Conservation (phyloP, 2,888 invertebrate species). For the Metellina segmentata region DNA sequence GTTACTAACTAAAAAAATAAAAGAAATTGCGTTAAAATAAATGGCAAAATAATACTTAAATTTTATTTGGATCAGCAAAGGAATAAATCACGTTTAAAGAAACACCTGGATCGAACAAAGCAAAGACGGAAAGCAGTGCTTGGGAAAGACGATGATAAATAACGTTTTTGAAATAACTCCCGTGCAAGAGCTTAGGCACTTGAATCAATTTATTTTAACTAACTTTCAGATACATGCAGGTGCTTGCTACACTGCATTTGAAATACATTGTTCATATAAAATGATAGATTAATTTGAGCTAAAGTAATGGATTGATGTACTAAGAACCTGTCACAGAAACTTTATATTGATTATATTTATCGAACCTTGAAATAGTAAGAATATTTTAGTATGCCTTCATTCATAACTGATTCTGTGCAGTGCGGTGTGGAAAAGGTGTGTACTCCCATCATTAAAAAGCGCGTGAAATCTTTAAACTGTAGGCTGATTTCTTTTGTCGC, state of each 20-base stretch:
- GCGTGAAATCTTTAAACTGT: too few relatives aligned
- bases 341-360: not conserved
- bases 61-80: too few relatives aligned
- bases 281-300: not conserved
- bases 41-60: too few relatives aligned
- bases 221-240: not conserved
- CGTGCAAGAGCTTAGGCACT: not conserved
- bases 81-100: too few relatives aligned
- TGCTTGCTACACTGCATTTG: not conserved
- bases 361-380: not conserved
- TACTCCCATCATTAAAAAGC: too few relatives aligned
- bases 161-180: not conserved
- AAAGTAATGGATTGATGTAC: not conserved
- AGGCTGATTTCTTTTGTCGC: too few relatives aligned
- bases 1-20: too few relatives aligned
- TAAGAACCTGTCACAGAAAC: not conserved
- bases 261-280: not conserved
- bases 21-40: too few relatives aligned
- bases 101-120: too few relatives aligned
- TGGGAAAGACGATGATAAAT: not conserved
- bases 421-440: too few relatives aligned
- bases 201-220: not conserved
- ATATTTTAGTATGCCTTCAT: not conserved
- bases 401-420: not conserved
- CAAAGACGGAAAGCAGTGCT: not conserved